phyloP scores from a whole-genome alignment of 2,797 vertebrate species.

The Serranus cabrilla region DNA sequence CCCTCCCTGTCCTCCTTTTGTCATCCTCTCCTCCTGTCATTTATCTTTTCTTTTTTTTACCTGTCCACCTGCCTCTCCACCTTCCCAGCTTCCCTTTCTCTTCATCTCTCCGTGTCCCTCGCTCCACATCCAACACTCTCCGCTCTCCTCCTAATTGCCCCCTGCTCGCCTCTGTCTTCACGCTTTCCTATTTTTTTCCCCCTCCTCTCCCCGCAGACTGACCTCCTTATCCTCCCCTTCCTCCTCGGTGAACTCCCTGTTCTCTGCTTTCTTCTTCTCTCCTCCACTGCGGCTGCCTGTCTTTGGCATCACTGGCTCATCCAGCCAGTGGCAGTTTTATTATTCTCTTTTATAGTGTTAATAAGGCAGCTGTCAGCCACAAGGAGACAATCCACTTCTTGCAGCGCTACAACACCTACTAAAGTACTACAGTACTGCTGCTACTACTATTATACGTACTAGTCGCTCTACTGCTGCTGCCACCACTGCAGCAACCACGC shows the following conservation, averaged over 20 bases:
- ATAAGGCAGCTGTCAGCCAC: slow-evolving; percentile 68
- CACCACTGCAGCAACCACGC: not conserved
- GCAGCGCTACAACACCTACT: slow-evolving; percentile 20
- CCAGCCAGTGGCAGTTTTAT: slow-evolving; percentile 54
- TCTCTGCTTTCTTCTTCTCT: slow-evolving; percentile 2
- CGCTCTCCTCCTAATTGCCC: slow-evolving; percentile 5
- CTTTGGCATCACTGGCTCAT: slow-evolving; percentile 40
- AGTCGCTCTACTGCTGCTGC: not conserved
- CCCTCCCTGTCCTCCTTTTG: slow-evolving; percentile 9
- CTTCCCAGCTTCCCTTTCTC: not conserved
- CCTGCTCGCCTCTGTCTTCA: not conserved
- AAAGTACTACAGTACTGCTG: not conserved
- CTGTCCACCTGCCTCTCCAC: not conserved
- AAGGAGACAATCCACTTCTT: slow-evolving; percentile 45
- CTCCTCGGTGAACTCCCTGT: slow-evolving; percentile 7
- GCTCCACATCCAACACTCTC: not conserved
- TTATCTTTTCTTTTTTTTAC: slow-evolving; percentile 5
- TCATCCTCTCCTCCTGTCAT: slow-evolving; percentile 17
- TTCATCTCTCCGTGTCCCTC: not conserved
- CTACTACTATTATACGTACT: not conserved
- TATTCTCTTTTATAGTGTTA: slow-evolving; percentile 68
- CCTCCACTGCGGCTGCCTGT: slow-evolving; percentile 29
- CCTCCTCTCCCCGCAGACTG: not conserved
- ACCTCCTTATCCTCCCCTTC: slow-evolving; percentile 21
- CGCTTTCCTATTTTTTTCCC: not conserved